Base-by-base conservation (phyloP, 2,888 invertebrate genomes). In the Amorpha juglandis region DNA sequence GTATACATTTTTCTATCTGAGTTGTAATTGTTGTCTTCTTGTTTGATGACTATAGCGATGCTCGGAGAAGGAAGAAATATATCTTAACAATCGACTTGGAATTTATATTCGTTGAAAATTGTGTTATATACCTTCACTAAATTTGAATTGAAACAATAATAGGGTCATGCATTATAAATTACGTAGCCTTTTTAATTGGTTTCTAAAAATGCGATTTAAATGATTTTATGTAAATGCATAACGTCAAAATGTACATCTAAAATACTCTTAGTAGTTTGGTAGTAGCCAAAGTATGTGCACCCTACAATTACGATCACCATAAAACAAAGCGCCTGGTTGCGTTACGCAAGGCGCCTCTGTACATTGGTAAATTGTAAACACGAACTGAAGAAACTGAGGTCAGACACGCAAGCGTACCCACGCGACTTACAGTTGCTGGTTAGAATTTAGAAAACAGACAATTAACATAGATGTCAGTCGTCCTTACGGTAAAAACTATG, bases 311-410 rank as follows among this genome's bases (percentile, higher is more conserved):
- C 38, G 42, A 58, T 58, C 58, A 16, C 52, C 52, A 52, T 58
- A 58, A 58, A 58, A 38, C 42, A 63, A 38, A 19, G 51, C 21
- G 51, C 35, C 38, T 38, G 14, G 33, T 38, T 33, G 50, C 38
- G 50, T 63, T 50, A 51, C 51, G 51, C 51, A 38, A 63, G 63
- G 63, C 63, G 63, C 63, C 63, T 63, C 51, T 35, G 63, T 63
- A 63, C 48, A 51, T 14, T 35, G 51, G 50, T 51, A 63, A 51
- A 50, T 51, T 51, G 63, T 63, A 63, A 63, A 33, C 58, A 63
- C 63, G 51, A 51, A 12, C 63, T 14, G 7, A 33, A 19, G 58
- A 58, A 63, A 63, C 51, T 50, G 38, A 50, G 38, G 50, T 63
- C 35, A 21, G 21, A 38, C 63, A 63, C 51, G 63, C 63, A 33